These are phyloP conservation scores for sheep (Ovis aries) DNA, from an alignment of 2,113 vertebrate species.

Conservation along the genomic window ARS-UI_Ramb_v3.0 NC_056071.1:67473001-67473500, in stretches of 20 bases:
- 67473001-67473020: constrained; percentile 76
- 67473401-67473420: not conserved
- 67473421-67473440: fast-evolving
- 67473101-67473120: constrained; percentile 88
- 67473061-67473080: constrained; percentile 96
- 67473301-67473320: constrained; percentile 87
- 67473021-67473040: constrained; percentile 91
- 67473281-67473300: constrained; percentile 92
- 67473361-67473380: constrained; percentile 92
- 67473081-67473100: constrained; percentile 98
- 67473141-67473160: constrained; percentile 89
- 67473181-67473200: constrained; percentile 95
- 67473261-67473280: not conserved
- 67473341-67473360: constrained; percentile 96
- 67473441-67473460: fast-evolving
- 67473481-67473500: not conserved
- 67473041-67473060: constrained; percentile 93
- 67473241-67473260: fast-evolving
- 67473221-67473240: fast-evolving
- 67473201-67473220: constrained; percentile 92
- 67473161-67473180: constrained; percentile 92
- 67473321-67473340: constrained; percentile 87
- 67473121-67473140: constrained; percentile 93
- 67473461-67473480: fast-evolving
- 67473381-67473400: not conserved